These are phyloP conservation scores for Acrobasis consociella DNA, from an alignment of 2,888 invertebrate species.

Conservation along the genomic window DNA sequence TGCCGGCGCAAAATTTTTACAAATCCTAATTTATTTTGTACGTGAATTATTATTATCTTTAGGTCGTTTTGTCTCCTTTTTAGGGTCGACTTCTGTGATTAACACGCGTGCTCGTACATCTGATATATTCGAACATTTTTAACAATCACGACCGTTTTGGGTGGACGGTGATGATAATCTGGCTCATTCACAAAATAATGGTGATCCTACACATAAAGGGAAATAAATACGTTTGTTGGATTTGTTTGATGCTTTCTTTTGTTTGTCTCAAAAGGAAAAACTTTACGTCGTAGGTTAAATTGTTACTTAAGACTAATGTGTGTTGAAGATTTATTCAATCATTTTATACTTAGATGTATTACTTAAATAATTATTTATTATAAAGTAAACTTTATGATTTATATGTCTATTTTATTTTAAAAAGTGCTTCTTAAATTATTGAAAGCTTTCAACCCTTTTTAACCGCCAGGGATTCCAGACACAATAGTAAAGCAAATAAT, in stretches of 20 bases:
- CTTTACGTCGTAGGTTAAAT: too few species aligned
- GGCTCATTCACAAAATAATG: neutral
- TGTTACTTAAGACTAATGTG: too few species aligned
- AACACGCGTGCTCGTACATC: conserved; percentile 2
- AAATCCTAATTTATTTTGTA: conserved; percentile 42
- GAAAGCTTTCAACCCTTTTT: too few species aligned
- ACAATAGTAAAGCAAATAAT: too few species aligned
- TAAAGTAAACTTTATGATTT: too few species aligned
- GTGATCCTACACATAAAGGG: neutral
- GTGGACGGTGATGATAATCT: neutral
- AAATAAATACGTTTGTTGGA: neutral
- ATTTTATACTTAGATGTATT: too few species aligned
- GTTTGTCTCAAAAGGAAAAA: neutral
- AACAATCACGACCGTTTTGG: conserved; percentile 4
- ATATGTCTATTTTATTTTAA: too few species aligned
- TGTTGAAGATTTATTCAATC: too few species aligned
- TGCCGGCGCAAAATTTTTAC: conserved; percentile 36
- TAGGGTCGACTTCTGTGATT: conserved; percentile 11
- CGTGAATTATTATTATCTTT: conserved; percentile 42
- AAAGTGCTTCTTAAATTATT: too few species aligned
- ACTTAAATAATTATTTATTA: too few species aligned
- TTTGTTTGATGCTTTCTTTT: neutral
- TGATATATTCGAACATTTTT: conserved; percentile 14
- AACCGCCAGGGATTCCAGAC: too few species aligned
- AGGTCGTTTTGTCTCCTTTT: conserved; percentile 13